These are phyloP conservation scores for Spermophilus dauricus DNA, from an alignment of 2,113 vertebrate species.

Conservation along the genomic window DNA sequence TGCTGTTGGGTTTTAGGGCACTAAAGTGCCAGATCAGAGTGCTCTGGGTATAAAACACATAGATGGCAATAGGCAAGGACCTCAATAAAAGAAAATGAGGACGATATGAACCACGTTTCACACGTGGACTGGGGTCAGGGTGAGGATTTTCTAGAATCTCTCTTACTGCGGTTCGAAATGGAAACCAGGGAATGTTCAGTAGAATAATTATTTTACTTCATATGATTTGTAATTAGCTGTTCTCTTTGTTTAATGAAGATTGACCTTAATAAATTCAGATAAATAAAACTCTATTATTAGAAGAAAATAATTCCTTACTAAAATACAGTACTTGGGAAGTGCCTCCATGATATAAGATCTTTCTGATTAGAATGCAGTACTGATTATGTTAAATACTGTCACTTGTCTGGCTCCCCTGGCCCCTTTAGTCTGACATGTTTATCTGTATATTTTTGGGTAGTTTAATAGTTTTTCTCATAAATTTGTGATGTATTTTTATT, in stretches of 20 bases:
- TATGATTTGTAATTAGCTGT: constrained; percentile 24
- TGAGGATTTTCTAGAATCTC: background rate
- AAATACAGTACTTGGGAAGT: constrained; percentile 10
- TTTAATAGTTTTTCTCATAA: constrained; percentile 43
- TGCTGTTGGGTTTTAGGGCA: constrained; percentile 42
- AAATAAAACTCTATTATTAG: constrained; percentile 54
- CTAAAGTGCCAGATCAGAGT: background rate
- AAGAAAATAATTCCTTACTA: constrained; percentile 60
- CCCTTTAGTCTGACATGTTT: background rate
- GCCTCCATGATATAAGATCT: background rate
- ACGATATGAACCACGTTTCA: background rate
- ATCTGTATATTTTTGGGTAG: background rate
- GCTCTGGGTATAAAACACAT: background rate
- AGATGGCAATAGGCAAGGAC: background rate
- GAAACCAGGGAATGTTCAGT: background rate
- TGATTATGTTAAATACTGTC: constrained; percentile 23
- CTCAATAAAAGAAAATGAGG: constrained; percentile 46
- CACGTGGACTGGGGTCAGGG: background rate
- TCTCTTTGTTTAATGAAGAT: constrained; percentile 57
- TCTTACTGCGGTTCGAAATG: background rate
- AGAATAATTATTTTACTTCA: constrained; percentile 52
- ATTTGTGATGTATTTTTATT: background rate
- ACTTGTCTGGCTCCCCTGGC: background rate
- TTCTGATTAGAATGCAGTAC: background rate
- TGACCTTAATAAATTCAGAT: constrained; percentile 67